Evolutionary conservation across 2,797 vertebrate genomes (phyloP), one percentile per base, ranked within the genome.

Genomic region (Ambastaia sidthimunki): DNA sequence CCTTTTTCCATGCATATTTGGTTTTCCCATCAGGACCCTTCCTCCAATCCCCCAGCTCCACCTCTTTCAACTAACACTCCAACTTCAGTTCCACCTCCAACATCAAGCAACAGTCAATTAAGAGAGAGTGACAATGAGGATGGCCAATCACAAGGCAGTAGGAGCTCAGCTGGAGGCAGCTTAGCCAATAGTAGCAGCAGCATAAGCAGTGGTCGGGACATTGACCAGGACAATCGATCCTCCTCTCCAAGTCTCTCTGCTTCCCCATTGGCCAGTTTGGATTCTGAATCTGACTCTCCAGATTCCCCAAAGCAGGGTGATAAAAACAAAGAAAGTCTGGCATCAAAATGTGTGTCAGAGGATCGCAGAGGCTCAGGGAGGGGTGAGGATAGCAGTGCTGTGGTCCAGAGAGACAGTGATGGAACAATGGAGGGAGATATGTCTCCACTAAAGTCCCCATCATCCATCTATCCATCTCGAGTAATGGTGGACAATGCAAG

Each of bases 161-260:
- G 93, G 86, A 94, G 94, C 86, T 94, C 93, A 80, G 96, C 96
- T 69, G 97, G 97, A 31, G 93, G 93, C 86, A 99, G 98, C 85
- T 91, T 98, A 82, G 97, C 97, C 23, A 98, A 98, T 87, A 97
- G 97, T 87, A 98, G 97, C 82, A 96, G 97, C 82, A 98, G 97
- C 87, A 93, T 98, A 90, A 98, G 97, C 65, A 98, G 98, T 81
- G 98, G 97, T 44, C 92, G 96, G 80, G 98, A 99, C 80, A 99
- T 99, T 80, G 98, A 99, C 93, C 98, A 99, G 93, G 98, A 99
- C 88, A 99, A 99, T 92, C 96, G 97, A 74, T 99, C 98, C 92
- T 99, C 97, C 4, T 98, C 98, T 0, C 98, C 98, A 34, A 99
- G 98, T 48, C 95, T 99, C 88, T 97, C 98, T 44, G 95, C 97